phyloP scores from a whole-genome alignment of 2,888 invertebrate species.

The Philonicus albiceps region DNA sequence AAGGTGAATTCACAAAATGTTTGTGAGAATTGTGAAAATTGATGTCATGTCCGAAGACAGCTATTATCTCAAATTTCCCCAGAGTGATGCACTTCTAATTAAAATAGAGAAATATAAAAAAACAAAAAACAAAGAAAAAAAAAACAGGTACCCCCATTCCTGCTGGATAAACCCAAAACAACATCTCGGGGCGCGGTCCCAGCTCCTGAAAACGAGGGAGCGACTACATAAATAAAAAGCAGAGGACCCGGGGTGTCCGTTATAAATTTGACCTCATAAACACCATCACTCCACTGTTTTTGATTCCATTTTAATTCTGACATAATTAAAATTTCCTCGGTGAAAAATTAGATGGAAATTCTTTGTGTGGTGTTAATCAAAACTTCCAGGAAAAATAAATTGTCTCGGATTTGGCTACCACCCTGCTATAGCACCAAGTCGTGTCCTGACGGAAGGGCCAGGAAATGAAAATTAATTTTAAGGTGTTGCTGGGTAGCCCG shows the following conservation, averaged over 20 bases:
- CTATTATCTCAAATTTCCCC: constrained; percentile 6
- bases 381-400: constrained; percentile 5
- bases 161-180: neutral
- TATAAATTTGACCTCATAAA: constrained; percentile 44
- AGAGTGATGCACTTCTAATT: constrained; percentile 31
- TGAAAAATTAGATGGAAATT: constrained; percentile 45
- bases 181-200: neutral
- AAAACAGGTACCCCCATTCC: neutral
- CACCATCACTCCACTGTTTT: constrained; percentile 20
- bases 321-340: constrained; percentile 41
- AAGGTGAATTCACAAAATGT: neutral
- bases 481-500: neutral
- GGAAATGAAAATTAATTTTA: neutral
- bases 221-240: neutral
- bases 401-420: neutral
- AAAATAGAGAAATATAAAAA: too few relatives aligned
- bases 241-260: constrained; percentile 17
- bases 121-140: too few relatives aligned
- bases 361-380: constrained; percentile 22
- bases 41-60: neutral
- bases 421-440: neutral
- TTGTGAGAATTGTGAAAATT: neutral
- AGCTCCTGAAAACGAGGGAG: neutral
- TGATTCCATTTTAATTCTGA: constrained; percentile 45
- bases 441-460: neutral